These are phyloP conservation scores for Penaeus vannamei DNA, from an alignment of 1,140 invertebrate genomes.

Conservation along the genomic window DNA sequence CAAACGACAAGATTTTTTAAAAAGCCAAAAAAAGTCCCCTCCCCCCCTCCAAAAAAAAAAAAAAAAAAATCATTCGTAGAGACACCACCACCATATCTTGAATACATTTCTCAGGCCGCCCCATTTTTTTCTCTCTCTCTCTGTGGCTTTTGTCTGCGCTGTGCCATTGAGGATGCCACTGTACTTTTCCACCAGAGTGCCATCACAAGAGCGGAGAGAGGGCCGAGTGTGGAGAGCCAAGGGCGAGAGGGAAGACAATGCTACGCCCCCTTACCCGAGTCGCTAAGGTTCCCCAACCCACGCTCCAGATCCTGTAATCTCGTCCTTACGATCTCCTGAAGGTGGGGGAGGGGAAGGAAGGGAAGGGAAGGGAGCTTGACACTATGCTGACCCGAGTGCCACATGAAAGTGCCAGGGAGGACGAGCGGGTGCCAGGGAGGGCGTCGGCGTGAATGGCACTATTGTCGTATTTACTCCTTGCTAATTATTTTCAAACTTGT, in stretches of 20 bases:
- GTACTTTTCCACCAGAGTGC: not conserved
- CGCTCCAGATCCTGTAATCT: not conserved
- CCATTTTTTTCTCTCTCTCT: slow-evolving; percentile 46
- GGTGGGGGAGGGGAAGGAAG: too few relatives aligned
- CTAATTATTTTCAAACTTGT: slow-evolving; percentile 63
- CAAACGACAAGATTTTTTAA: too few relatives aligned
- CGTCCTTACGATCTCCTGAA: not conserved
- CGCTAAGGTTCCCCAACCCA: not conserved
- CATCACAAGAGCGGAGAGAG: not conserved
- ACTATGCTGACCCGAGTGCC: slow-evolving; percentile 34
- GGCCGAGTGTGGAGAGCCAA: not conserved
- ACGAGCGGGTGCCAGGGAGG: not conserved
- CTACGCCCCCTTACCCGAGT: too few relatives aligned
- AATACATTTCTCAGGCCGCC: slow-evolving; percentile 48
- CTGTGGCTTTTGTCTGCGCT: slow-evolving; percentile 53
- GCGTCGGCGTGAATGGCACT: slow-evolving; percentile 48
- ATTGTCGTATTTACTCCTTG: slow-evolving; percentile 49
- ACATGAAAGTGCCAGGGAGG: slow-evolving; percentile 42
- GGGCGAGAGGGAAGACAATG: too few relatives aligned
- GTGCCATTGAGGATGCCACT: slow-evolving; percentile 46
- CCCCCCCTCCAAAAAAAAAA: too few relatives aligned
- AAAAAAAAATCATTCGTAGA: too few relatives aligned
- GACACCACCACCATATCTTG: slow-evolving; percentile 43
- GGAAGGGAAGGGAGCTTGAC: too few relatives aligned
- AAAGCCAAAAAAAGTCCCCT: too few relatives aligned